Base-by-base conservation (phyloP, 2,113 vertebrate species). In the Dissostichus mawsoni region DNA sequence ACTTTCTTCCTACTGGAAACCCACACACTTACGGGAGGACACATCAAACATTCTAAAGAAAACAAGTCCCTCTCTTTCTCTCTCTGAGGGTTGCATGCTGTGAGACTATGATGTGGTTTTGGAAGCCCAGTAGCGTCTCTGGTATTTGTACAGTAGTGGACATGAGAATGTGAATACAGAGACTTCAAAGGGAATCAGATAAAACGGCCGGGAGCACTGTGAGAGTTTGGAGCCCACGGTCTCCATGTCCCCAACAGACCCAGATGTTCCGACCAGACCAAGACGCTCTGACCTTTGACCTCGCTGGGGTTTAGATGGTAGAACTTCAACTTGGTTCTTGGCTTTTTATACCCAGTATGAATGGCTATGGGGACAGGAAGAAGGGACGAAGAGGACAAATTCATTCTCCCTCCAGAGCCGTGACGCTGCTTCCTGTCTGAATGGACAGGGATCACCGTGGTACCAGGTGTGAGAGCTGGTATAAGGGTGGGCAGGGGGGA, bases 31-130 rank as follows among this genome's bases (percentile, higher is more conserved):
- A 81, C 25, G n/a, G 82, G 70, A 87, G 77, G 77, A 59, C 67
- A 51, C 73, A 92, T 90, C 82, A 81, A 91, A 91, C 52, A 20
- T 69, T 83, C 78, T 75, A 64, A 75, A 57, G 73, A 80, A 80
- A 79, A 65, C 14, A 50, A 59, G 67, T 55, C 70, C 59, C 48
- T 52, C 29, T 20, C 25, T 13, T 50, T 47, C 80, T 52, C 52
- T 63, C 89, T 83, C 70, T 25, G 82, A 84, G 84, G 78, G 72
- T 2, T 78, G 87, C 89, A 83, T 78, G 90, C 86, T 89, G 87
- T 69, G 87, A 88, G 65, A 45, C 91, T 90, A 36, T 91, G 88
- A 93, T 94, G 92, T 94, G 90, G 92, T 91, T 93, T 91, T 79
- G 87, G 87, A 84, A 78, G 91, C 86, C 89, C 90, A 91, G 90